Evolutionary conservation across 2,888 invertebrate genomes (phyloP), one percentile per base, ranked within the genome.

Genomic region (Polylopha cassiicola): DNA sequence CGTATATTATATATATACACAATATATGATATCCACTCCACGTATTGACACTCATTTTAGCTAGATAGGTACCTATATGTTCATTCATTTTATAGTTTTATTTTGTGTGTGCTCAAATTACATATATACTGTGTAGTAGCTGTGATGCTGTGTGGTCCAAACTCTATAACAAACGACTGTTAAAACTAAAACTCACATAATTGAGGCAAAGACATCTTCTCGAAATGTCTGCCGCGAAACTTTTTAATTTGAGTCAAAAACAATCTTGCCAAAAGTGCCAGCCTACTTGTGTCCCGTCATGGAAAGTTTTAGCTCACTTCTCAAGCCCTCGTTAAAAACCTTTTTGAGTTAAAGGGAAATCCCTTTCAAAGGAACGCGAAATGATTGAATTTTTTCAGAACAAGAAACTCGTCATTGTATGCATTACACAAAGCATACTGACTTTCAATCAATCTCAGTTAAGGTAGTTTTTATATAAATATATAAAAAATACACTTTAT

Each of bases 191-290:
- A 27, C 33, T 34, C 28, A n/a, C 23, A 24, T 34, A 39, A 34
- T 23, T 39, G 39, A 34, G 20, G 24, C 28, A 29, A 22, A 23
- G 39, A 28, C 39, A 18, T 34, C n/a, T 34, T 34, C 39, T 33
- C 28, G 18, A 24, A 34, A 29, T 16, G 34, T 29, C 30, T 28
- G 38, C 20, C 18, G 27, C 28, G 27, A 37, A 64, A 63, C 58
- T 61, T 65, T 62, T 58, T 56, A 58, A 65, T 62, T 62, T 59
- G 52, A 53, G 47, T 55, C 53, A 55, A 53, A 52, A 61, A 59
- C 53, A 53, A 53, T 51, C 52, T 48, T 42, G 31, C 24, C 29
- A 32, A 38, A 44, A 47, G 37, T 28, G 31, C 30, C 29, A 32
- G 20, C 38, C 46, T 51, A 47, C 48, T 37, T 37, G 13, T 24